A percentile compares a stretch with the other conserved stretches of the same genome.
phyloP scores from a whole-genome alignment of 1,140 invertebrate genomes.

The Drosophila tristis region DNA sequence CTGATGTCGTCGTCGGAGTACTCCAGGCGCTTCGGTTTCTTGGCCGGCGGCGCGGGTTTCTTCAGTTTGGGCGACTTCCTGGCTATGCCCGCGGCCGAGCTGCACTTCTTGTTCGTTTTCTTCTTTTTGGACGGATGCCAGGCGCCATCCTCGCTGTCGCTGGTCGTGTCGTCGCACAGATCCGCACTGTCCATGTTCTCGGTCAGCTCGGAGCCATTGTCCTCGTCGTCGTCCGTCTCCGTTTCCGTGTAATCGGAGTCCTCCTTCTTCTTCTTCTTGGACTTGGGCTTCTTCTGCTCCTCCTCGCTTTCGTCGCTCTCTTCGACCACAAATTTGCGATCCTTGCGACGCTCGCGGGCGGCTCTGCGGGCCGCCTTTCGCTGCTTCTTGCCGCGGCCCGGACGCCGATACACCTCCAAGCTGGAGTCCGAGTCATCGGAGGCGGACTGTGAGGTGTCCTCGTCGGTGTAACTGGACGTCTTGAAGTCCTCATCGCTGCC shows the following conservation, averaged over 20 bases:
- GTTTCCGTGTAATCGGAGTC: conserved; percentile 85
- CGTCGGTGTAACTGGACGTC: conserved; percentile 84
- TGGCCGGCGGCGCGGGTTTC: conserved; percentile 39
- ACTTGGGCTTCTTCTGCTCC: conserved; percentile 53
- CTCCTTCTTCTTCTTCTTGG: conserved; percentile 75
- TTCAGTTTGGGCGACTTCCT: conserved; percentile 75
- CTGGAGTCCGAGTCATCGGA: conserved; percentile 79
- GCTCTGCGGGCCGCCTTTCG: conserved; percentile 70
- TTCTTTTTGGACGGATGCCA: conserved; percentile 78
- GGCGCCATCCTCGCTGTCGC: conserved; percentile 73
- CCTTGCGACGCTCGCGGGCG: conserved; percentile 72
- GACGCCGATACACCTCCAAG: conserved; percentile 69
- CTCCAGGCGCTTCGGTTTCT: conserved; percentile 70
- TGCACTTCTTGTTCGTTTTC: conserved; percentile 59
- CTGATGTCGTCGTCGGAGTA: conserved; percentile 82
- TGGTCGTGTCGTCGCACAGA: conserved; percentile 83
- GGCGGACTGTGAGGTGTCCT: conserved; percentile 67
- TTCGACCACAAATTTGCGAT: conserved; percentile 78
- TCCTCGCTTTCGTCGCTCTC: conserved; percentile 80
- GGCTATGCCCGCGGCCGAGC: conserved; percentile 31
- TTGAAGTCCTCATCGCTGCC: conserved; percentile 95
- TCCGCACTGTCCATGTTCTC: conserved; percentile 87
- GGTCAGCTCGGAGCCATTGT: conserved; percentile 85
- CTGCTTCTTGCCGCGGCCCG: conserved; percentile 64
- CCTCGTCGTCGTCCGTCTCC: conserved; percentile 85